phyloP scores from a whole-genome alignment of 2,797 vertebrate genomes.

The Octomys mimax region DNA sequence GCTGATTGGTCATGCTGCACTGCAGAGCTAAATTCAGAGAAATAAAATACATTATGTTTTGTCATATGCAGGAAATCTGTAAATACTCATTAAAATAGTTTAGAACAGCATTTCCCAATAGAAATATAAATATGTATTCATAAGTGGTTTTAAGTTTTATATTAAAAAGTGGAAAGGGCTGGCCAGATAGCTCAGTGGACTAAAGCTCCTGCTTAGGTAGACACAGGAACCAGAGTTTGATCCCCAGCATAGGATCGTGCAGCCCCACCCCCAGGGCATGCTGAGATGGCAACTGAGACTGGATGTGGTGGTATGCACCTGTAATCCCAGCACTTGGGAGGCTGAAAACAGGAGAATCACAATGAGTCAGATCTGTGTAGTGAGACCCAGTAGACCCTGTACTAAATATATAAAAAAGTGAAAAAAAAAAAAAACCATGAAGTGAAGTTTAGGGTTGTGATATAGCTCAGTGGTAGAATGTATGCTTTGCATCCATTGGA shows the following conservation, averaged over 20 bases:
- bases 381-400: too few species aligned
- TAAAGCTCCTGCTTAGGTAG: too few species aligned
- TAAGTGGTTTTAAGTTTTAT: slow-evolving; percentile 20
- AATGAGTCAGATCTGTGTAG: too few species aligned
- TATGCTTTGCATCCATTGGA: neutral
- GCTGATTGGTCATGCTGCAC: neutral
- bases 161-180: slow-evolving; percentile 36
- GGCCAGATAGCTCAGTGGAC: too few species aligned
- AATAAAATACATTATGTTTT: slow-evolving; percentile 32
- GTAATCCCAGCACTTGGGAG: too few species aligned
- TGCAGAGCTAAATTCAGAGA: slow-evolving; percentile 9
- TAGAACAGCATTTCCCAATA: neutral
- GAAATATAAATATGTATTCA: neutral
- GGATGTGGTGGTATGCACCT: too few species aligned
- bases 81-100: slow-evolving; percentile 2
- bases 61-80: neutral
- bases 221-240: too few species aligned
- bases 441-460: neutral
- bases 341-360: too few species aligned
- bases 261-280: too few species aligned
- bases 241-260: too few species aligned
- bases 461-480: neutral
- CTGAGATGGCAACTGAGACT: too few species aligned
- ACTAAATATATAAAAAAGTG: too few species aligned
- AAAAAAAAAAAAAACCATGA: neutral